These are phyloP conservation scores for Pyrocephalus nanus DNA, from an alignment of 2,797 vertebrate species.

Conservation along the genomic window DNA sequence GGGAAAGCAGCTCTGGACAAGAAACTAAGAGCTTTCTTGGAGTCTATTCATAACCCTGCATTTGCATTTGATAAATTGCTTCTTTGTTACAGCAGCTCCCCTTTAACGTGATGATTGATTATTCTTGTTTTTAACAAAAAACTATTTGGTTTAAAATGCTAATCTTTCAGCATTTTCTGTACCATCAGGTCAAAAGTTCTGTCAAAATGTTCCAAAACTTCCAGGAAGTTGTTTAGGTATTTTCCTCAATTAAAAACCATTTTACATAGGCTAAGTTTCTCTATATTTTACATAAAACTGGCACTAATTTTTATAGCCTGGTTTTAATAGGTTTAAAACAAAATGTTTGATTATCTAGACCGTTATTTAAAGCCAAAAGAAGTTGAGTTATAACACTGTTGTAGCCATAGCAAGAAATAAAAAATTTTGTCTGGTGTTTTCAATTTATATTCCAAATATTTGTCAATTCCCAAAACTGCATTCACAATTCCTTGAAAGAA, in stretches of 20 bases:
- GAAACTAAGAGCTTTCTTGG: neutral
- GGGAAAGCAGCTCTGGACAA: constrained; percentile 28
- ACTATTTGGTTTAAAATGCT: neutral
- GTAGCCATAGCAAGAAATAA: neutral
- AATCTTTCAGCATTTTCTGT: neutral
- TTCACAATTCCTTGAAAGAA: neutral
- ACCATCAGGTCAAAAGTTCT: neutral
- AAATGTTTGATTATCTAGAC: neutral
- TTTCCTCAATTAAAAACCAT: neutral
- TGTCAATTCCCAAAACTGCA: neutral
- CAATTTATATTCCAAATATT: neutral
- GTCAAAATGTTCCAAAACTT: neutral
- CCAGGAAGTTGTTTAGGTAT: neutral
- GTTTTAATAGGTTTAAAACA: neutral
- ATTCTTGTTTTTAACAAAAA: neutral
- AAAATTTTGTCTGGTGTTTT: neutral
- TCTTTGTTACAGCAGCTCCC: neutral
- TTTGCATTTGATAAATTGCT: constrained; percentile 43
- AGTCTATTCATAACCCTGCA: constrained; percentile 28
- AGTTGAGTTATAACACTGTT: neutral
- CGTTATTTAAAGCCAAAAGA: neutral
- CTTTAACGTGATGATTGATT: neutral
- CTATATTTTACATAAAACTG: neutral
- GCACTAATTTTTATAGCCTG: neutral
- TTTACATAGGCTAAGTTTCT: neutral